A percentile compares a stretch with the other conserved stretches of the same genome.
phyloP scores from a whole-genome alignment of 2,113 vertebrate genomes.

The Crotalus tigris region DNA sequence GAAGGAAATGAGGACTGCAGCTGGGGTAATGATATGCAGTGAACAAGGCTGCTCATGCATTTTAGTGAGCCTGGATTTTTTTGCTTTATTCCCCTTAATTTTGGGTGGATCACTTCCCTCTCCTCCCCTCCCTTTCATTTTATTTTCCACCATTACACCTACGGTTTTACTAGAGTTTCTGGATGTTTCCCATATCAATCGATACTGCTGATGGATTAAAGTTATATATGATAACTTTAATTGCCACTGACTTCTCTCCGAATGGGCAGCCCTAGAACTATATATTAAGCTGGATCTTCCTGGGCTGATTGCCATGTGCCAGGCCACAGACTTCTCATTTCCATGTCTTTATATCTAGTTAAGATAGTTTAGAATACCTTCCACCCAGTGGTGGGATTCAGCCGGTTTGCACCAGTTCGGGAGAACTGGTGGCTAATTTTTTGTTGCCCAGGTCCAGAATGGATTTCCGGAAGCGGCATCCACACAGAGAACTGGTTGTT shows the following conservation, averaged over 20 bases:
- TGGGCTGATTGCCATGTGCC: background rate
- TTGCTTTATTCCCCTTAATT: background rate
- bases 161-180: background rate
- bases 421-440: no score
- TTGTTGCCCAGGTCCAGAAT: no score
- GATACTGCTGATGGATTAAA: background rate
- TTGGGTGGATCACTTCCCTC: background rate
- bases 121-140: background rate
- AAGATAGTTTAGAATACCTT: background rate
- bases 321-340: background rate
- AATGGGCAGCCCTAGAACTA: background rate
- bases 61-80: background rate
- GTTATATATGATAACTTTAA: background rate
- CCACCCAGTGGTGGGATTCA: no score
- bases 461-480: no score
- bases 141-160: background rate
- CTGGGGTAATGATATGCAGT: background rate
- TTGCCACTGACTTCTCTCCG: background rate
- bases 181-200: background rate
- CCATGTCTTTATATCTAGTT: background rate
- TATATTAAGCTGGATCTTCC: background rate
- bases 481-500: no score
- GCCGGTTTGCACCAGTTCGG: no score
- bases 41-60: background rate
- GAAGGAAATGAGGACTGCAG: background rate